Base-by-base conservation (phyloP, 2,888 invertebrate species). In the Plusia festucae region DNA sequence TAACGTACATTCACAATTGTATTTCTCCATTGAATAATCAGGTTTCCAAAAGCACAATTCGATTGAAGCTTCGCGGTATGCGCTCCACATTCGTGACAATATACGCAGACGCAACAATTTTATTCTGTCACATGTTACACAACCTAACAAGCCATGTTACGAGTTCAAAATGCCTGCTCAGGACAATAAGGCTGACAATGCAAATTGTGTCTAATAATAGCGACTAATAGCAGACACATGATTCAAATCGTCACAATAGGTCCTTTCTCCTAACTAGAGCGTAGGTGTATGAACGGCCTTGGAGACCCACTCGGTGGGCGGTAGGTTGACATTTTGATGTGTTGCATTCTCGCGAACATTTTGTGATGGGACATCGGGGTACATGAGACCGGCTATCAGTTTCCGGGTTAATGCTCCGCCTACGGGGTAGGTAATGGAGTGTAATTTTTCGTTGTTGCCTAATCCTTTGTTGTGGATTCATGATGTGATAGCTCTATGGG, bases 181-280 rank as follows among this genome's bases (percentile, higher is more conserved):
- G 76, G 73, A 78, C 73, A 78, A 77, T 82, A 79, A 78, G 77
- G 68, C 71, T 82, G 72, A 87, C 87, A 86, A 89, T 88, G 85
- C 85, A 81, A 85, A 83, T 85, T 73, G 83, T 70, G 55, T 73
- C 80, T 85, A 86, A 88, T 88, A 87, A 88, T 88, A 83, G 83
- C 83, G 73, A 67, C 78, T 88, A 86, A 88, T 84, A 82, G 82
- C 68, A 79, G 76, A 78, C 79, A 81, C 80, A 83, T 85, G 85
- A 81, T 88, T 88, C 87, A 87, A 86, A 84, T 79, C 84, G 88
- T 87, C 87, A 91, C 91, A 92, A 91, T 88, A 77, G 88, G 83
- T 88, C 92, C 93, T 93, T 93, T 93, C 93, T 92, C 91, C 89
- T 85, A 90, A 89, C 86, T 88, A 84, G 90, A 85, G 85, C 91